Evolutionary conservation across 2,113 vertebrate genomes (phyloP), one percentile per base, ranked within the genome.

Genomic region (Carettochelys insculpta): DNA sequence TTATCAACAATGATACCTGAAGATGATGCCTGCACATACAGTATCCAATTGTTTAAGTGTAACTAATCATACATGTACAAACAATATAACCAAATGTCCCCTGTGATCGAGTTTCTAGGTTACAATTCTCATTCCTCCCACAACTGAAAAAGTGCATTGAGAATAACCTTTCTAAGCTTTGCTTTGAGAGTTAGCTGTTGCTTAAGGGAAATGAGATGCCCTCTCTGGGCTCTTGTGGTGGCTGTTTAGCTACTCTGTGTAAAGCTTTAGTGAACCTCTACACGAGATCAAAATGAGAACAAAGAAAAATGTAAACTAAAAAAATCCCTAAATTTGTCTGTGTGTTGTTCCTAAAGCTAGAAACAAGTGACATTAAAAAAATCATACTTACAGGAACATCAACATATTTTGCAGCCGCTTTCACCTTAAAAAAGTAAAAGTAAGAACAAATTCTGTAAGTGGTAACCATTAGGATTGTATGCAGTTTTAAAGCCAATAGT

Each of bases 391-490:
- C 99, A 1, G 99, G 99, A 95, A 99, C 98, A 79, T 99, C 99
- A 96, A 99, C 99, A 90, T 99, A 99, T 97, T 99, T 99, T 97
- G 99, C 98, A 90, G 99, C 99, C 88, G 99, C 98, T 98, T 99
- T 99, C 96, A 99, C 99, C 99, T 99, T 98, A 75, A 92, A 88
- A 89, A 92, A 82, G 77, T 20, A 95, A 94, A 93, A 90, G 96
- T 91, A 96, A 97, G 86, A 96, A 97, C 56, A 94, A 80, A 97
- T 77, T 96, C 27, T 95, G 77, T 96, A 87, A 97, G 92, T 92
- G 61, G 80, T 90, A 94, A 90, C 92, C 89, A 48, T 84, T 92
- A 88, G 58, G 54, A 92, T 9, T 75, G 7, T 48, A 84, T 38
- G 51, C 29, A 79, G 77, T 92, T 87, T 90, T 90, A 93, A 83